Base-by-base conservation (phyloP, 30 jellyfish, hydroid and myxozoan genomes). In the Cassiopea xamachana region DNA sequence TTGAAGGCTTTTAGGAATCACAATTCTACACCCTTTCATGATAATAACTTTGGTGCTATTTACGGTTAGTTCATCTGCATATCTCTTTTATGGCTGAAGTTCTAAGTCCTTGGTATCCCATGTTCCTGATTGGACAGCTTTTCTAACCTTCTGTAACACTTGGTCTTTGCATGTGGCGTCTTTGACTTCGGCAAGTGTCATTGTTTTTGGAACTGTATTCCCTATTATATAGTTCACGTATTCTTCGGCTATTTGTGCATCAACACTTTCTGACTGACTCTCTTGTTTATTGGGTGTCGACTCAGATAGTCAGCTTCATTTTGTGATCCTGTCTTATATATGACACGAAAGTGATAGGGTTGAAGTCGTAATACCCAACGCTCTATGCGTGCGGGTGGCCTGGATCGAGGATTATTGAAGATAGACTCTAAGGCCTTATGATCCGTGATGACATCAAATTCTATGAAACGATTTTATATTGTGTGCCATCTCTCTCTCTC, bases 281-380 rank as follows among this genome's bases (percentile, higher is more conserved):
- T 68, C 72, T 45, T 55, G 59, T 9, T 82, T 47, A 72, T 48
- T 48, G 92, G 86, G 50, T 85, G 92, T 85, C 87, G 16, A 27
- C 86, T 62, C 84, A 83, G 47, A 69, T 75, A 72, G 79, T 85
- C 92, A 44, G 92, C 92, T 60, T 60, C 82, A 81, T 69, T 81
- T 62, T 81, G 71, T 46, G 90, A 60, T 81, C 82, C 82, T 60
- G 46, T 81, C 55, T 81, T 78, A 60, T 81, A 81, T 81, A 81
- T 81, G 48, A 81, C 82, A 81, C 82, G 90, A 69, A 81, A 81
- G 82, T 69, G 18, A 69, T 84, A 84, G 78, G 85, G 85, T 72
- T 84, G 92, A 19, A 68, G 75, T 2, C 92, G 46, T 47, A 84
- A 58, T 6, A 84, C 39, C 39, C 39, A 27, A 27, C 39, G 39